Percentiles rank a stretch among this genome's conserved stretches.
These are phyloP conservation scores for Hormiphora californensis DNA, from an alignment of 37 sponge, comb jelly and placozoan genomes.

Conservation along the genomic window DNA sequence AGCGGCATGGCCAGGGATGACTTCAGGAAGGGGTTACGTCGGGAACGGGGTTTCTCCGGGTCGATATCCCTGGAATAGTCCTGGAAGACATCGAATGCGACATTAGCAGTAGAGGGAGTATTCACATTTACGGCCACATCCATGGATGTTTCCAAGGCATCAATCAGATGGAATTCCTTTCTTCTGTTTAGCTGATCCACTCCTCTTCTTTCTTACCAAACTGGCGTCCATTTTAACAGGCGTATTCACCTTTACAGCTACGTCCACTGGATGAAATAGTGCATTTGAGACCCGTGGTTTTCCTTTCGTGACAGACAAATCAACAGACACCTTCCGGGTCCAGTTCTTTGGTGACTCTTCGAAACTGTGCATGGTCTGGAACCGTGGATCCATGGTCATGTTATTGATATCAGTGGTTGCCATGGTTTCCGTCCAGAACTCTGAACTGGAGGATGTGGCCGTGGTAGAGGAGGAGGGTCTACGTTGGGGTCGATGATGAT, in stretches of 20 bases:
- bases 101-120: slow-evolving; percentile 10
- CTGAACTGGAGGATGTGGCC: background rate
- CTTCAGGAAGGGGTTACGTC: background rate
- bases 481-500: too few relatives aligned
- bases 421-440: background rate
- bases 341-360: background rate
- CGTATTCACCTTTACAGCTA: slow-evolving; percentile 39
- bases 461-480: background rate
- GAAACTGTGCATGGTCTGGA: slow-evolving; percentile 54
- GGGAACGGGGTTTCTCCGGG: background rate
- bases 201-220: slow-evolving; percentile 5
- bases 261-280: background rate
- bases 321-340: background rate
- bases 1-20: background rate
- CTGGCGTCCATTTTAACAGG: background rate
- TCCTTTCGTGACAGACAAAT: background rate
- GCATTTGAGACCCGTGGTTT: slow-evolving; percentile 12
- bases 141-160: background rate
- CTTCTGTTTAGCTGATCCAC: background rate
- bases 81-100: slow-evolving; percentile 16
- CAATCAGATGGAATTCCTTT: background rate
- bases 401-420: background rate
- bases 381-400: background rate
- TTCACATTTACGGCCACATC: slow-evolving; percentile 46
- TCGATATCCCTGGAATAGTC: background rate